Percentiles rank a stretch among this genome's conserved stretches.
These are phyloP conservation scores for Anarsia innoxiella DNA, from an alignment of 2,888 invertebrate genomes.

Conservation along the genomic window DNA sequence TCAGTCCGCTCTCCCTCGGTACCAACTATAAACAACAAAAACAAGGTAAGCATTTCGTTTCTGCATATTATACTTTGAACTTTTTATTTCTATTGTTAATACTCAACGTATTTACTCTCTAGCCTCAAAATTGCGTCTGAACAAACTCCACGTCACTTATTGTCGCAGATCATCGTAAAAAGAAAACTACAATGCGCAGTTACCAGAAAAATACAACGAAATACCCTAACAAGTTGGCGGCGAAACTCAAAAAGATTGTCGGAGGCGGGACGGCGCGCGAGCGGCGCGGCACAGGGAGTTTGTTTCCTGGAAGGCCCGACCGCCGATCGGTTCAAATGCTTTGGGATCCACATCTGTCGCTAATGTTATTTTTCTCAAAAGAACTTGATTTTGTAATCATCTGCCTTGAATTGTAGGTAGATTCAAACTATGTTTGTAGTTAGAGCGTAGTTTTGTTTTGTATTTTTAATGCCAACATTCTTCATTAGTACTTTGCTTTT, in stretches of 20 bases:
- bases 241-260: constrained; percentile 55
- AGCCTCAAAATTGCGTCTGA: neutral
- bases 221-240: constrained; percentile 54
- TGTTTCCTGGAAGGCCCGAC: constrained; percentile 64
- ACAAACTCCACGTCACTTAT: constrained; percentile 1
- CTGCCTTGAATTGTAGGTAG: neutral
- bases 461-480: too few relatives aligned
- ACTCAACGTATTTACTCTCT: too few relatives aligned
- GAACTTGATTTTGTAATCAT: constrained; percentile 28
- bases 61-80: neutral
- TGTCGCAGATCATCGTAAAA: constrained; percentile 30
- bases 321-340: constrained; percentile 48
- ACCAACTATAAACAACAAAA: constrained; percentile 64
- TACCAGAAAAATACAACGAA: constrained; percentile 44
- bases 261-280: constrained; percentile 30
- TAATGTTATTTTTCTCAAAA: constrained; percentile 38
- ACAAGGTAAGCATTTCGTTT: constrained; percentile 3
- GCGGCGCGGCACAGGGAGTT: constrained; percentile 25
- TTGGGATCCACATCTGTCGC: constrained; percentile 62
- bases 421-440: neutral
- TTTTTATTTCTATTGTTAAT: too few relatives aligned
- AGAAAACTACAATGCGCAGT: constrained; percentile 31
- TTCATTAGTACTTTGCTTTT: too few relatives aligned
- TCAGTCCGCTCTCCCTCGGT: constrained; percentile 80
- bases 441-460: too few relatives aligned